Evolutionary conservation across 2,113 vertebrate species (phyloP).

Genomic region (Caranx ignobilis): DNA sequence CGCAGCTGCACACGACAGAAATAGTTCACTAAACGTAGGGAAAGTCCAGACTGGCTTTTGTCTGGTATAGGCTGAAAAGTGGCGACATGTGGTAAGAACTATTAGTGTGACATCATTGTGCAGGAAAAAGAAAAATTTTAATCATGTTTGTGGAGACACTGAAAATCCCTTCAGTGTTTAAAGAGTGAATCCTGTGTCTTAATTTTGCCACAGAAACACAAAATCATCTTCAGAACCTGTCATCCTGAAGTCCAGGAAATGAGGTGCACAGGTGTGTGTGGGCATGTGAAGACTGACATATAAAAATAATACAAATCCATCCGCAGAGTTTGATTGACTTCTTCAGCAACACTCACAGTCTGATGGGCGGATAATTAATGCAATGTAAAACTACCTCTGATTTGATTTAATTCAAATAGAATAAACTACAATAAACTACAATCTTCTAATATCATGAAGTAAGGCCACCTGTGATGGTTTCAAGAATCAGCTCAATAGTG

Average conservation of each 20-base stretch:
- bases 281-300: too few relatives aligned
- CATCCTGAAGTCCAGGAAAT: neutral
- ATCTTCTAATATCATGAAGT: neutral
- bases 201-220: neutral
- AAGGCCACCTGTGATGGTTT: neutral
- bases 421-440: too few relatives aligned
- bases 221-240: too few relatives aligned
- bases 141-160: too few relatives aligned
- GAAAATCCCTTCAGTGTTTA: too few relatives aligned
- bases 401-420: neutral
- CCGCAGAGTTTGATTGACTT: neutral
- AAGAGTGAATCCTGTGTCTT: neutral
- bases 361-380: neutral
- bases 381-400: neutral
- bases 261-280: neutral
- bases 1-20: neutral
- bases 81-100: neutral
- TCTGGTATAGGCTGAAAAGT: too few relatives aligned
- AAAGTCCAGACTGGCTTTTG: neutral
- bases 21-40: neutral
- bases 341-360: too few relatives aligned
- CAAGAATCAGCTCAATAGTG: neutral
- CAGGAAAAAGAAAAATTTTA: too few relatives aligned
- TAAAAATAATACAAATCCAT: too few relatives aligned
- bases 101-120: neutral